These are phyloP conservation scores for Myotis myotis DNA, from an alignment of 2,797 vertebrate species.

Conservation along the genomic window DNA sequence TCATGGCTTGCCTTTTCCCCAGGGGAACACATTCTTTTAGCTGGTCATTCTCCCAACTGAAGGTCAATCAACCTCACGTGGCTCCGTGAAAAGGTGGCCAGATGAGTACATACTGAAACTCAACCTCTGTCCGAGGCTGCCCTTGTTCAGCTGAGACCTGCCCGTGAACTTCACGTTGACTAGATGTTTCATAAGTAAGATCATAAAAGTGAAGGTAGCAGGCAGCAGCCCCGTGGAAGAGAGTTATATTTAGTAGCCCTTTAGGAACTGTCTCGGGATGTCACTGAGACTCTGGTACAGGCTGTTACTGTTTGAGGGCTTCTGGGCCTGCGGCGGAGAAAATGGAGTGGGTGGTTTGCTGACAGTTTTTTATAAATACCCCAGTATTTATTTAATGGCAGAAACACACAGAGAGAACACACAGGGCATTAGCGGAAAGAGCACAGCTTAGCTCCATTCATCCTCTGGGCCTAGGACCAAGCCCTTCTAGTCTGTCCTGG, in stretches of 20 bases:
- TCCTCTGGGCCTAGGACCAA: not conserved
- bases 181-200: not conserved
- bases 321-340: not conserved
- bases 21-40: not conserved
- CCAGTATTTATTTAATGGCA: slow-evolving; percentile 65
- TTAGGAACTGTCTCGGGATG: not conserved
- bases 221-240: not conserved
- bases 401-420: slow-evolving; percentile 55
- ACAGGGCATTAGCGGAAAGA: slow-evolving; percentile 34
- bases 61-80: not conserved
- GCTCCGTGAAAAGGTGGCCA: not conserved
- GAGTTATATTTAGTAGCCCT: slow-evolving; percentile 8
- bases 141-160: not conserved
- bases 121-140: not conserved
- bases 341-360: slow-evolving; percentile 59
- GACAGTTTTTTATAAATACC: slow-evolving; percentile 71
- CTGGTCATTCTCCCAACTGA: not conserved
- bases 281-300: slow-evolving; percentile 28
- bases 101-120: not conserved
- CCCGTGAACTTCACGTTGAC: not conserved
- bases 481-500: not conserved
- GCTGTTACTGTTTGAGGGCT: slow-evolving; percentile 22
- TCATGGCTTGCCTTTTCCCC: not conserved
- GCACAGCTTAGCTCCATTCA: slow-evolving; percentile 43
- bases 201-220: not conserved